phyloP scores from a whole-genome alignment of 2,113 vertebrate species.

The Sarotherodon lohbergeri region DNA sequence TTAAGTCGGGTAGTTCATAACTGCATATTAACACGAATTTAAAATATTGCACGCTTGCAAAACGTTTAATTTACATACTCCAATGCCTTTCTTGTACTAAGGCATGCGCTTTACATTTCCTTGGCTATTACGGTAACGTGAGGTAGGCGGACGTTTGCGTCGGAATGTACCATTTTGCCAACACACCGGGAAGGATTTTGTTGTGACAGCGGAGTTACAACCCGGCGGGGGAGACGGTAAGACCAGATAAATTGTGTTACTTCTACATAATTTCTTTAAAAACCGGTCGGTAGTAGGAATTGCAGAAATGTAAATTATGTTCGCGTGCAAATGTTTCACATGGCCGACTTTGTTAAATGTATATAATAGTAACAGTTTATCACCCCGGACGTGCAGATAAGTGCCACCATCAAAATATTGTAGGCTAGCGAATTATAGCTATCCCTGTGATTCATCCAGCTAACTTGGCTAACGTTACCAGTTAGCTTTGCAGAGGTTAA shows the following conservation, averaged over 20 bases:
- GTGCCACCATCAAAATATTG: constrained; percentile 11
- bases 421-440: constrained; percentile 33
- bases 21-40: not conserved
- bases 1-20: not conserved
- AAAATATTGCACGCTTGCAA: not conserved
- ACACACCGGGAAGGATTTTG: constrained; percentile 51
- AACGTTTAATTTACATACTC: not conserved
- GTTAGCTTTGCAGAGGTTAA: not conserved
- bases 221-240: constrained; percentile 59
- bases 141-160: constrained; percentile 1
- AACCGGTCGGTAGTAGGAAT: not conserved
- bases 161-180: constrained; percentile 54
- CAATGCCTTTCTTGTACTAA: not conserved
- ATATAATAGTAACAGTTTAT: not conserved
- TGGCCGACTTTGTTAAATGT: fast-evolving
- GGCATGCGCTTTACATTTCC: not conserved
- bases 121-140: constrained; percentile 1
- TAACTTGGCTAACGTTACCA: constrained; percentile 9
- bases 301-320: not conserved
- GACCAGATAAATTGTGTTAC: not conserved
- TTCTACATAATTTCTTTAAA: not conserved
- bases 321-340: not conserved
- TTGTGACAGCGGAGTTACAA: constrained; percentile 58
- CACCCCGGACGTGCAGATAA: constrained; percentile 18
- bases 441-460: constrained; percentile 24